A percentile compares a stretch with the other conserved stretches of the same genome.
Conservation (phyloP, 1,140 invertebrate genomes). For the Delia radicum region DNA sequence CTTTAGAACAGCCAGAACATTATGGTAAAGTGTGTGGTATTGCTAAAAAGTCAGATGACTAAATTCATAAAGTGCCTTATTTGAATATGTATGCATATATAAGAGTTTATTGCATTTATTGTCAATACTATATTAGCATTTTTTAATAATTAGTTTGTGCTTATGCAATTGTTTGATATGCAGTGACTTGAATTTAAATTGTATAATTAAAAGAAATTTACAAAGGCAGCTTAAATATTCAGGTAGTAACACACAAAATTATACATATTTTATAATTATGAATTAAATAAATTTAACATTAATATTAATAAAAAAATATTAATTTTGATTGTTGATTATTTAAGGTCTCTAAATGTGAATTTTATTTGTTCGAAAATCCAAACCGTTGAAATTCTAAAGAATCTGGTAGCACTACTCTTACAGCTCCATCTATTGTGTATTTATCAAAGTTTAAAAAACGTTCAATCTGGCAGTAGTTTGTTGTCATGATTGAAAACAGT, state of each 20-base stretch:
- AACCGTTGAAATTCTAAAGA: too few species aligned
- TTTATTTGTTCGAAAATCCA: too few species aligned
- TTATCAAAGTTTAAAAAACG: too few species aligned
- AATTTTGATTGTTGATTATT: too few species aligned
- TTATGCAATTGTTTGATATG: not conserved
- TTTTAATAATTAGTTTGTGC: too few species aligned
- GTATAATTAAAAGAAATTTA: not conserved
- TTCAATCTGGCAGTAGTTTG: too few species aligned
- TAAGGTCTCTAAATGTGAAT: too few species aligned
- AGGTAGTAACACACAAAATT: not conserved
- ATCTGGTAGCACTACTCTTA: too few species aligned
- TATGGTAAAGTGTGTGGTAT: conserved; percentile 70
- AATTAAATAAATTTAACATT: too few species aligned
- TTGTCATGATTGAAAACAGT: too few species aligned
- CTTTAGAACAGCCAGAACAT: conserved; percentile 66
- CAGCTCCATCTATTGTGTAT: too few species aligned
- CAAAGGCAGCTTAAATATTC: not conserved
- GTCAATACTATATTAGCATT: not conserved
- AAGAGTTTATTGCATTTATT: not conserved
- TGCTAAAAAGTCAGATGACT: conserved; percentile 50
- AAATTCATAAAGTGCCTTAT: not conserved
- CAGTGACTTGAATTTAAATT: not conserved
- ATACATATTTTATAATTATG: not conserved
- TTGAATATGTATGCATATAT: not conserved
- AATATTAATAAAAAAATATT: too few species aligned